Evolutionary conservation across 2,113 vertebrate genomes (phyloP).

Genomic region (Erythrocebus patas): DNA sequence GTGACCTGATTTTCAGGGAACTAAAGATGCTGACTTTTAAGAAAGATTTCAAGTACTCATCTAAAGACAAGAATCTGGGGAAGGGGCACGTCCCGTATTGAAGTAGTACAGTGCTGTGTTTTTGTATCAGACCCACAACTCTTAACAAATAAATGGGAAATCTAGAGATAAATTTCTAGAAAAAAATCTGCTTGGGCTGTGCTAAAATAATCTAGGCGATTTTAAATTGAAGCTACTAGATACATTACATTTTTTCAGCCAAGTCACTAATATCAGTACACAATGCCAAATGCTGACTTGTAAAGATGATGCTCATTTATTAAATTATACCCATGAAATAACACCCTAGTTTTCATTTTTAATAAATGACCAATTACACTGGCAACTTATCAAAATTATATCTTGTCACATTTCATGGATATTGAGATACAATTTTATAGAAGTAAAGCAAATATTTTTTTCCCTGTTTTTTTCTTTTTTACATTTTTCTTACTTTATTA

Average conservation of each 20-base stretch:
- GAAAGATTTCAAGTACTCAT: neutral
- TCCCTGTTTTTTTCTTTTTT: neutral
- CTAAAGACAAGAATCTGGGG: neutral
- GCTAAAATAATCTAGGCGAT: neutral
- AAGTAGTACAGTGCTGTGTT: neutral
- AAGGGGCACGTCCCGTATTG: neutral
- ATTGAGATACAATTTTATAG: neutral
- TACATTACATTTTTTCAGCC: neutral
- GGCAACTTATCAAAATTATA: neutral
- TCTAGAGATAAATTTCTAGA: neutral
- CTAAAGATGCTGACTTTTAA: neutral
- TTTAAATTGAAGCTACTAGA: neutral
- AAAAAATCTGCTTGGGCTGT: neutral
- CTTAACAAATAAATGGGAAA: neutral
- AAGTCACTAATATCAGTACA: neutral
- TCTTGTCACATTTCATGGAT: neutral
- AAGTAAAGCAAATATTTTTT: neutral
- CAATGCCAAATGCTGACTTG: neutral
- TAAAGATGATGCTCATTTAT: neutral
- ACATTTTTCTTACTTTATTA: neutral
- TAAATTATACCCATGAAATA: neutral
- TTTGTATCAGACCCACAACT: neutral
- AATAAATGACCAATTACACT: neutral
- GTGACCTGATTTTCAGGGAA: neutral
- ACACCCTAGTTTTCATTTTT: neutral